Percentiles rank a stretch among this genome's conserved stretches.
phyloP scores from a whole-genome alignment of 1,140 invertebrate genomes.

The Apis cerana region DNA sequence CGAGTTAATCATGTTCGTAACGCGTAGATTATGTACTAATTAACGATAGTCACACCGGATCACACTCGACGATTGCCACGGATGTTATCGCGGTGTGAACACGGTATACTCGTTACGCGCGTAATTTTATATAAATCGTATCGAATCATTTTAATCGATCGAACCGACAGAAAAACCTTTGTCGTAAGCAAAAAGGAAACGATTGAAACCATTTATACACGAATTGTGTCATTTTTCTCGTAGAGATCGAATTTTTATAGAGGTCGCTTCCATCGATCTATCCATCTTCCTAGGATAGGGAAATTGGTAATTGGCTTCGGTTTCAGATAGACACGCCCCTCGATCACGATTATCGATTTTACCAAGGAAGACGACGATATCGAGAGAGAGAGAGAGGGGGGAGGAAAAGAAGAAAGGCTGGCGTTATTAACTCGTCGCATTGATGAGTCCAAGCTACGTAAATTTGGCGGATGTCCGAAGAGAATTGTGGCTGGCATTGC shows the following conservation, averaged over 20 bases:
- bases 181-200: no score
- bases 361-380: slow-evolving; percentile 23
- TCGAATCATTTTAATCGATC: no score
- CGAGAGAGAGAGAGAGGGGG: slow-evolving; percentile 7
- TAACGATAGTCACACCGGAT: slow-evolving; percentile 59
- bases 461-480: slow-evolving; percentile 30
- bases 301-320: slow-evolving; percentile 16
- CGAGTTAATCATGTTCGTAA: slow-evolving; percentile 64
- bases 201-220: no score
- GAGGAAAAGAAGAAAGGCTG: background rate
- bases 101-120: no score
- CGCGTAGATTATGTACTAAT: slow-evolving; percentile 67
- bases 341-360: slow-evolving; percentile 69
- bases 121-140: no score
- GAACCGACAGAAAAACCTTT: no score
- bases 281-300: background rate
- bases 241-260: no score
- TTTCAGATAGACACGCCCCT: slow-evolving; percentile 32
- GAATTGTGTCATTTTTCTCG: no score
- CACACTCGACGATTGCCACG: slow-evolving; percentile 30
- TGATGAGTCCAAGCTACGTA: slow-evolving; percentile 30
- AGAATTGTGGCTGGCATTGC: background rate
- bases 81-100: background rate
- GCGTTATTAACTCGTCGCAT: slow-evolving; percentile 50
- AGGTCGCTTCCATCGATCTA: background rate